These are phyloP conservation scores for Brachionus paranguensis DNA, from an alignment of 1,140 invertebrate species.

Conservation along the genomic window DNA sequence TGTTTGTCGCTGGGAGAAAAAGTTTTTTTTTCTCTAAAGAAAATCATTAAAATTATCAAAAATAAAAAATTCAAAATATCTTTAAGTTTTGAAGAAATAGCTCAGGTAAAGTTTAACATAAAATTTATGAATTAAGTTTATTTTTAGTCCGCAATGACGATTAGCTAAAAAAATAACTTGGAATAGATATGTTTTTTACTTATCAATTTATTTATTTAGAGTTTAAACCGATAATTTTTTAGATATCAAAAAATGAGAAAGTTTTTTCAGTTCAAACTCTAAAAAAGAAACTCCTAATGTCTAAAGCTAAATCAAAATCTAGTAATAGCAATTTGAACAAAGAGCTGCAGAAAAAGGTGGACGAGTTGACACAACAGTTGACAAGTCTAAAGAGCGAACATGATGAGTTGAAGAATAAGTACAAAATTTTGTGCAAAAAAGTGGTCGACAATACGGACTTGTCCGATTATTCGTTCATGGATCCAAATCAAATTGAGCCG, in stretches of 20 bases:
- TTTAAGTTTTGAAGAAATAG: background rate
- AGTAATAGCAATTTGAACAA: background rate
- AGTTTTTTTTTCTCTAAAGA: background rate
- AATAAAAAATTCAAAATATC: background rate
- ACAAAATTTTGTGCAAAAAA: conserved; percentile 25
- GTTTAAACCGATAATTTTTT: background rate
- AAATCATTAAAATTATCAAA: background rate
- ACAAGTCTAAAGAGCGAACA: background rate
- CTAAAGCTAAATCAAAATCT: background rate
- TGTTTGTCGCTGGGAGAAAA: background rate
- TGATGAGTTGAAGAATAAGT: background rate
- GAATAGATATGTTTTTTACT: background rate
- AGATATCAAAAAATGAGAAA: no score
- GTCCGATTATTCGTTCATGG: conserved; percentile 26
- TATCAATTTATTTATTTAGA: background rate
- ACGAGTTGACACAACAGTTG: background rate
- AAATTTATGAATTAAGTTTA: background rate
- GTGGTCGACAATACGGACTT: conserved; percentile 26
- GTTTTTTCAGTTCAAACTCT: background rate
- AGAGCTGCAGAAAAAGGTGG: conserved; percentile 30
- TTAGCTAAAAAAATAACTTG: background rate
- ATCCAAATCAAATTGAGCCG: conserved; percentile 15
- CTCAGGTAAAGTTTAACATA: background rate
- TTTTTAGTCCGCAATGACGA: background rate
- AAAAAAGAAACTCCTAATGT: background rate